Conservation (phyloP, 2,113 vertebrate genomes). For the Heterochromis multidens region DNA sequence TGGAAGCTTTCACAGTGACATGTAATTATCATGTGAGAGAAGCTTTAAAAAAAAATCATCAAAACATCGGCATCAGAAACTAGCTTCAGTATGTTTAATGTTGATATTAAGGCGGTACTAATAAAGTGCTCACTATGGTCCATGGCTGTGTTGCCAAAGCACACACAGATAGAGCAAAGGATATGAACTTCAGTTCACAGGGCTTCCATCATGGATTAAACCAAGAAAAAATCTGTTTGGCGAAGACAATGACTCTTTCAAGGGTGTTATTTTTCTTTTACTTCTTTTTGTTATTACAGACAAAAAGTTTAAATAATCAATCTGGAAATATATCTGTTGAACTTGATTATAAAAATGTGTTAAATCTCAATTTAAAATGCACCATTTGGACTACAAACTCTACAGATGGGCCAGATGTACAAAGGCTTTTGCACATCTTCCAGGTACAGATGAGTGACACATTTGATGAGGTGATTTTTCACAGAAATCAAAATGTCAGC, state of each 20-base stretch:
- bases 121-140: background rate
- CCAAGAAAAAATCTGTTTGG: background rate
- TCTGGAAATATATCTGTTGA: background rate
- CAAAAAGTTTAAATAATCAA: rapidly evolving
- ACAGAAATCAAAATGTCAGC: background rate
- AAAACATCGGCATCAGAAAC: conserved; percentile 3
- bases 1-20: conserved; percentile 24
- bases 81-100: background rate
- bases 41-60: conserved; percentile 14
- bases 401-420: background rate
- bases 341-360: background rate
- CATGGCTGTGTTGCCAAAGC: background rate
- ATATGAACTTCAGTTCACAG: background rate
- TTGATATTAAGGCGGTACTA: background rate
- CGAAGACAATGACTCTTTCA: background rate
- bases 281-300: background rate
- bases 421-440: background rate
- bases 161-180: background rate
- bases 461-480: background rate
- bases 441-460: background rate
- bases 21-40: conserved; percentile 48
- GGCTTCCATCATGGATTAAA: background rate
- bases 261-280: background rate
- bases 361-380: background rate
- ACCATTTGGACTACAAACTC: background rate